Evolutionary conservation across 2,888 invertebrate genomes (phyloP).

Genomic region (Nemotelus pantherinus): DNA sequence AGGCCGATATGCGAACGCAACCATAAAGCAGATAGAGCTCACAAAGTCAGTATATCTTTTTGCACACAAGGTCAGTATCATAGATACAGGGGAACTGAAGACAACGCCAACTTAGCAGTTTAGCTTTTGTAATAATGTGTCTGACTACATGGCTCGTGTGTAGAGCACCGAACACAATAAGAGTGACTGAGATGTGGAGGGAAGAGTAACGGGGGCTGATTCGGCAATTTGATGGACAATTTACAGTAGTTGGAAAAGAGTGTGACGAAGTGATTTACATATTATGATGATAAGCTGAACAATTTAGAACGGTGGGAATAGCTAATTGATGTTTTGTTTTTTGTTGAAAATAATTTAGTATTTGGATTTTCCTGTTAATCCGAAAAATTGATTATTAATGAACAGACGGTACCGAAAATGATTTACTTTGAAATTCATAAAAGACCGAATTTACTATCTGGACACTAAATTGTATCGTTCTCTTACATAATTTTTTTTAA

Average conservation of each 20-base stretch:
- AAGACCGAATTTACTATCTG: too few relatives aligned
- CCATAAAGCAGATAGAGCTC: conserved; percentile 1
- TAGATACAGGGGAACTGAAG: conserved; percentile 23
- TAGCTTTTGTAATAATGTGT: neutral
- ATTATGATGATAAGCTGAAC: conserved; percentile 29
- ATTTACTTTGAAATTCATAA: neutral
- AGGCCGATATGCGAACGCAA: too few relatives aligned
- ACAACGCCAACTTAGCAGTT: conserved; percentile 1
- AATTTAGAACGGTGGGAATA: conserved; percentile 14
- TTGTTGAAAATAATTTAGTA: neutral
- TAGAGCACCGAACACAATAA: too few relatives aligned
- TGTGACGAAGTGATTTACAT: conserved; percentile 37
- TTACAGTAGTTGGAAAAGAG: conserved; percentile 25
- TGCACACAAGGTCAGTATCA: conserved; percentile 38
- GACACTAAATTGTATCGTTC: too few relatives aligned
- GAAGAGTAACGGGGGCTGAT: conserved; percentile 4
- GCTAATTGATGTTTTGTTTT: conserved; percentile 30
- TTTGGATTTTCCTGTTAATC: neutral
- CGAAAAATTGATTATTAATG: neutral
- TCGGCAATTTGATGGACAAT: conserved; percentile 31
- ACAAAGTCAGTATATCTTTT: conserved; percentile 24
- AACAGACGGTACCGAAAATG: neutral
- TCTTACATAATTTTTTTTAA: too few relatives aligned
- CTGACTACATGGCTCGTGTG: too few relatives aligned
- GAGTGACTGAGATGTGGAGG: neutral